Conservation (phyloP, 2,888 invertebrate species). For the Sipunculus nudus region DNA sequence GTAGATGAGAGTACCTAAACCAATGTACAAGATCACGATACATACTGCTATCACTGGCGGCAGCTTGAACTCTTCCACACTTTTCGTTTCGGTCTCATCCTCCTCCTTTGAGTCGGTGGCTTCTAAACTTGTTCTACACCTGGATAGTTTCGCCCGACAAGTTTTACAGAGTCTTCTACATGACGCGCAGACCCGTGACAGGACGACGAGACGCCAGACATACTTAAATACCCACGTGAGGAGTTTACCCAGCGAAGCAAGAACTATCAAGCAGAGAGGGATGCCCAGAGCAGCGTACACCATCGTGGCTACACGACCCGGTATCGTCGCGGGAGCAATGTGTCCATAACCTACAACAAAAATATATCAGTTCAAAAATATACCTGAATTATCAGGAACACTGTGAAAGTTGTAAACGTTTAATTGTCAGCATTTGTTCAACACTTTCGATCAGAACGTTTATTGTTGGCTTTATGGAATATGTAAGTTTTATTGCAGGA, state of each 20-base stretch:
- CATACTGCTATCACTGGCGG: slow-evolving; percentile 89
- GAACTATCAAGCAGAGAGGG: slow-evolving; percentile 90
- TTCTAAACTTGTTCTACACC: not conserved
- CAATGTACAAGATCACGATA: slow-evolving; percentile 85
- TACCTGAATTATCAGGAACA: too few species aligned
- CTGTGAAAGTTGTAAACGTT: too few species aligned
- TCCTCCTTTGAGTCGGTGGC: too few species aligned
- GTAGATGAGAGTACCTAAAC: slow-evolving; percentile 83
- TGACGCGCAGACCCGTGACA: not conserved
- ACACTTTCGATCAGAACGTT: too few species aligned
- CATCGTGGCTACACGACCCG: slow-evolving; percentile 88
- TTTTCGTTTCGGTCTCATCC: not conserved
- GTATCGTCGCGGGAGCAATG: slow-evolving; percentile 79
- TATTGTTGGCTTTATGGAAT: too few species aligned
- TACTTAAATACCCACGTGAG: slow-evolving; percentile 91
- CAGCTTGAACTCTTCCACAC: slow-evolving; percentile 81
- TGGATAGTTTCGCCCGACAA: not conserved
- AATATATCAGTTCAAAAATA: too few species aligned
- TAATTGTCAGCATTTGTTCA: too few species aligned
- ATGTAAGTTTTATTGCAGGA: too few species aligned
- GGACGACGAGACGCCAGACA: too few species aligned
- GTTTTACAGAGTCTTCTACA: not conserved
- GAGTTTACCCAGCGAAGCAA: slow-evolving; percentile 94
- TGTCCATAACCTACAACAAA: not conserved
- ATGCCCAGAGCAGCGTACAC: slow-evolving; percentile 95